Base-by-base conservation (phyloP, 2,888 invertebrate species). In the Drosophila infuscata region DNA sequence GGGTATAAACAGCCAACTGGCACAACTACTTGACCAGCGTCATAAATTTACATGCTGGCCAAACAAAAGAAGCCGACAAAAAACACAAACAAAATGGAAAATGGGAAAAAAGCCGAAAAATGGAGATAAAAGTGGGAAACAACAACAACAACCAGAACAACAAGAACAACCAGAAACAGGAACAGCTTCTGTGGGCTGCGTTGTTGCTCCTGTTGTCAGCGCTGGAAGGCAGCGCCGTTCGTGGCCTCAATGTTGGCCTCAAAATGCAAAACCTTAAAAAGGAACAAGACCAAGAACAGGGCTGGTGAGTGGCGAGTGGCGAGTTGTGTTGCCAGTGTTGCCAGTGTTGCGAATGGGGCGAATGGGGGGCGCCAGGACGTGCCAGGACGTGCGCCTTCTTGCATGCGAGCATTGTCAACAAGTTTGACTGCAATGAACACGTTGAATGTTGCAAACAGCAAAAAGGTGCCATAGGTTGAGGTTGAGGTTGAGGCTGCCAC, bases 171-270 rank as follows among this genome's bases (percentile, higher is more conserved):
- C 67, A 67, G 62, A 32, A 76, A 76, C 76, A 76, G 70, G 49
- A 65, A 65, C 59, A 72, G 73, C 70, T 73, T 75, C 70, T 79
- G 76, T 80, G 70, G 66, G 69, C 53, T 43, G 63, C 66, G 49
- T 25, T 56, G 59, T 35, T 65, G 64, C 11, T 66, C 67, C 62
- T 70, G 74, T 70, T 60, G 71, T 59, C 67, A 56, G 58, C 62
- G 63, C 65, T 81, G 81, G 64, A 74, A 70, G 64, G 67, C 78
- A 74, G 62, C 64, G 68, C 79, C 67, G 80, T 81, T 89, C 88
- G 89, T 90, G 90, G 90, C 90, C 90, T 90, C 90, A 90, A 90
- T 89, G 89, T 89, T 90, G 90, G 90, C 90, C 90, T 82, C 89
- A 88, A 92, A 90, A 90, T 91, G 89, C 88, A 88, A 92, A 90